Base-by-base conservation (phyloP, 2,113 vertebrate species). In the Corydoras sp. region DNA sequence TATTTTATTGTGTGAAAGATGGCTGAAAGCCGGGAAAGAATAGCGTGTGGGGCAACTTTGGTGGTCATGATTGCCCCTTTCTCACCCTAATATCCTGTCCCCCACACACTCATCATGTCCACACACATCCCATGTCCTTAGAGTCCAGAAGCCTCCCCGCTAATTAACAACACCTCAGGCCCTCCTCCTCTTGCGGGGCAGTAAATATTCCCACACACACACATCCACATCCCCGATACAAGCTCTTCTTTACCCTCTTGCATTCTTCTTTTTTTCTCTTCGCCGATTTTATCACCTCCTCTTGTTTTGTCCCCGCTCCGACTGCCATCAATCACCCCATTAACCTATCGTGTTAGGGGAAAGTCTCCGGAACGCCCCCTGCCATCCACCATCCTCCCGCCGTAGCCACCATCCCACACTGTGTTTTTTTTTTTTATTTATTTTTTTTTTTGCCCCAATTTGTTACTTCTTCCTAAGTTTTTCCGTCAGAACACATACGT, bases 291-390 rank as follows among this genome's bases (percentile, higher is more conserved):
- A 86, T 84, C 83, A 76, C 85, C 87, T 80, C 88, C 86, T 86
- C 86, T 82, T 77, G 82, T 94, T 95, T 96, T 95, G 93, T 94
- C 91, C 90, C 86, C 92, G 91, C 92, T 94, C 92, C 93, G 91
- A 91, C 92, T 90, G 91, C 94, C 95, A 98, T 99, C 94, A 95
- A 96, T 99, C 96, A 98, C 96, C 68, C 92, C 91, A 94, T 95
- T 95, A 92, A 92, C 90, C 89, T 83, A 86, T 92, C 86, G 66
- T 88, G 92, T 93, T 94, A 86, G 86, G 87, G 89, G 92, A 86
- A 91, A 93, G 91, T 86, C 78, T 77, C 80, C 86, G 89, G 81
- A 89, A 94, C 93, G 87, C 90, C 89, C 88, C 84, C 85, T 84
- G 82, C 92, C 89, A 89, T 65, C 78, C 81, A 82, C 92, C 89